A percentile compares a stretch with the other conserved stretches of the same genome.
phyloP scores from a whole-genome alignment of 92 coral and sea anemone genomes.

The Palythoa grandis region DNA sequence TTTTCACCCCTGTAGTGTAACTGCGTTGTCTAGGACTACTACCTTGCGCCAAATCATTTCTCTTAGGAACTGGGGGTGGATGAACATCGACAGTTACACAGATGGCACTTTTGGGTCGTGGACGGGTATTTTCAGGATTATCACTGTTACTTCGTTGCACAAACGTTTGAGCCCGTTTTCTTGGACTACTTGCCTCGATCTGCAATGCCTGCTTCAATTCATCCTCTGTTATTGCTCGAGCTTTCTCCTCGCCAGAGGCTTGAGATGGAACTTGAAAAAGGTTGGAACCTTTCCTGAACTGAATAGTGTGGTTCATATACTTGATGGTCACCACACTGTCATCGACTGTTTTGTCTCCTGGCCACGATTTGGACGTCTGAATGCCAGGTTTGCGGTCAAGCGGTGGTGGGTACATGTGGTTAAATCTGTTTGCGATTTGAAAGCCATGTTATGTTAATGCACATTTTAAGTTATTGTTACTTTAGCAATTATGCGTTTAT shows the following conservation, averaged over 20 bases:
- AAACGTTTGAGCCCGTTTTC: constrained; percentile 25
- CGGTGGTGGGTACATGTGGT: constrained; percentile 88
- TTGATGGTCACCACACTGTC: constrained; percentile 44
- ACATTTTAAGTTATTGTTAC: constrained; percentile 7
- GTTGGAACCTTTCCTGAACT: constrained; percentile 39
- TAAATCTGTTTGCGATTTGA: constrained; percentile 92
- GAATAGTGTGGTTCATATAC: constrained; percentile 47
- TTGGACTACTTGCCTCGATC: constrained; percentile 3
- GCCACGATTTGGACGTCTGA: constrained; percentile 71
- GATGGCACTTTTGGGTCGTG: constrained; percentile 21
- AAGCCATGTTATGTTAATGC: constrained; percentile 49
- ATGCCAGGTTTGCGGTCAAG: constrained; percentile 54
- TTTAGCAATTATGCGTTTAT: background rate
- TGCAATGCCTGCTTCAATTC: constrained; percentile 28
- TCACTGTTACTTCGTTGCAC: constrained; percentile 21
- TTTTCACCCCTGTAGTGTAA: constrained; percentile 2
- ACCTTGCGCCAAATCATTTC: background rate
- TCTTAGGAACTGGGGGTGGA: constrained; percentile 30
- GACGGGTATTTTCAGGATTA: constrained; percentile 6
- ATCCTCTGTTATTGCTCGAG: constrained; percentile 16
- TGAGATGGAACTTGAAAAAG: constrained; percentile 37
- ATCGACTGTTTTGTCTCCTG: constrained; percentile 52
- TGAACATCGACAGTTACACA: constrained; percentile 33
- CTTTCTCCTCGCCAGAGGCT: background rate
- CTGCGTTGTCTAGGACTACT: constrained; percentile 9